Conservation (phyloP, 1,140 invertebrate genomes). For the Ceratina calcarata region DNA sequence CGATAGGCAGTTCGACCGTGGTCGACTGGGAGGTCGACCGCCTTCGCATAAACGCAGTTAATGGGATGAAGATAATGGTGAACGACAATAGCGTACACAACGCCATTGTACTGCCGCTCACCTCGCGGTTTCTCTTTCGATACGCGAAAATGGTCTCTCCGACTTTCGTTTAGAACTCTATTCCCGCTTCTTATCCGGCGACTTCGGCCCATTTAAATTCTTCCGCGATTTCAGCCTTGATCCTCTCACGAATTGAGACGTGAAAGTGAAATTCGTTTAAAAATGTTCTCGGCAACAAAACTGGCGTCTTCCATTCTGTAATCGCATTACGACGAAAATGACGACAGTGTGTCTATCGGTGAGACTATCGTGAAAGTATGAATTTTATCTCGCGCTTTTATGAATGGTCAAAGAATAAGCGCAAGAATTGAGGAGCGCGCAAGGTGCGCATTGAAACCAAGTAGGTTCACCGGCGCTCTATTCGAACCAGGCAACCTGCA, state of each 20-base stretch:
- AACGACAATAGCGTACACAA: constrained; percentile 48
- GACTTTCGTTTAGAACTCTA: neutral
- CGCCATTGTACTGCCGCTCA: constrained; percentile 33
- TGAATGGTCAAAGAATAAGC: neutral
- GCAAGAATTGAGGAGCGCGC: neutral
- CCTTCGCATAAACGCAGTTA: constrained; percentile 51
- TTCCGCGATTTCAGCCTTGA: neutral
- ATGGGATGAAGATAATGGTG: constrained; percentile 51
- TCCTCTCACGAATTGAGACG: neutral
- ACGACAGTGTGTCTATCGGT: neutral
- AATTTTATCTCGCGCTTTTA: neutral
- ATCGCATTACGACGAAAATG: neutral
- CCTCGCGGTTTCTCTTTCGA: constrained; percentile 51
- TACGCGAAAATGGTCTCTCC: constrained; percentile 11
- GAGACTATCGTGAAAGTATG: neutral
- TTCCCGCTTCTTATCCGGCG: neutral
- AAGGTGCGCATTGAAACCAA: neutral
- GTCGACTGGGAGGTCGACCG: constrained; percentile 36
- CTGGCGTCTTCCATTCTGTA: neutral
- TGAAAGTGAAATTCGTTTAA: neutral
- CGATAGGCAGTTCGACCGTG: constrained; percentile 37
- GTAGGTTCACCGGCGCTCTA: neutral
- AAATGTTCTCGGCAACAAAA: too few species aligned
- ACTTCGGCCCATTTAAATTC: neutral
- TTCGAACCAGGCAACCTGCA: neutral